Evolutionary conservation across 1,140 invertebrate genomes (phyloP).

Genomic region (Calliphora vicina): DNA sequence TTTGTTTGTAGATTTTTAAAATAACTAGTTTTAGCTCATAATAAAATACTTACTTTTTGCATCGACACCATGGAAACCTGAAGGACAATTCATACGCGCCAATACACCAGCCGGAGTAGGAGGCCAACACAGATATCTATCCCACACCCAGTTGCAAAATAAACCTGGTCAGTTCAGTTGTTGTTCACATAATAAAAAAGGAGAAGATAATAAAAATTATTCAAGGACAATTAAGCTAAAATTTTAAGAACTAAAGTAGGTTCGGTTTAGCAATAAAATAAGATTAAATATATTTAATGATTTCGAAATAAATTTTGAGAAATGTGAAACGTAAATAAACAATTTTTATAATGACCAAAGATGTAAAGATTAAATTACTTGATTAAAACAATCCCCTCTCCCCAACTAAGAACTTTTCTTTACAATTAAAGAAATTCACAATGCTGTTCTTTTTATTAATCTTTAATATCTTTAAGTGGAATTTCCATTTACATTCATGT

Average conservation of each 20-base stretch:
- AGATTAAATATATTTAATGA: too few species aligned
- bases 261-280: not conserved
- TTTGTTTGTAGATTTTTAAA: not conserved
- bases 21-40: not conserved
- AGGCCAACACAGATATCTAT: constrained; percentile 80
- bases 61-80: constrained; percentile 72
- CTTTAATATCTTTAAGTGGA: too few species aligned
- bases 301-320: too few species aligned
- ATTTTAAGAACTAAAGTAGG: not conserved
- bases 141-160: constrained; percentile 76
- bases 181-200: not conserved
- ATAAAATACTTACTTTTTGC: constrained; percentile 72
- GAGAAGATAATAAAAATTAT: not conserved
- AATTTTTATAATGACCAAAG: too few species aligned
- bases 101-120: constrained; percentile 71
- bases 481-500: too few species aligned
- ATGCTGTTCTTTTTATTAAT: too few species aligned
- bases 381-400: too few species aligned
- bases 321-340: too few species aligned
- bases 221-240: not conserved
- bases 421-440: too few species aligned
- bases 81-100: constrained; percentile 73
- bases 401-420: too few species aligned
- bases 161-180: constrained; percentile 43
- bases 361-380: too few species aligned